phyloP scores from a whole-genome alignment of 2,113 vertebrate species.

The Cyprichromis sp. region DNA sequence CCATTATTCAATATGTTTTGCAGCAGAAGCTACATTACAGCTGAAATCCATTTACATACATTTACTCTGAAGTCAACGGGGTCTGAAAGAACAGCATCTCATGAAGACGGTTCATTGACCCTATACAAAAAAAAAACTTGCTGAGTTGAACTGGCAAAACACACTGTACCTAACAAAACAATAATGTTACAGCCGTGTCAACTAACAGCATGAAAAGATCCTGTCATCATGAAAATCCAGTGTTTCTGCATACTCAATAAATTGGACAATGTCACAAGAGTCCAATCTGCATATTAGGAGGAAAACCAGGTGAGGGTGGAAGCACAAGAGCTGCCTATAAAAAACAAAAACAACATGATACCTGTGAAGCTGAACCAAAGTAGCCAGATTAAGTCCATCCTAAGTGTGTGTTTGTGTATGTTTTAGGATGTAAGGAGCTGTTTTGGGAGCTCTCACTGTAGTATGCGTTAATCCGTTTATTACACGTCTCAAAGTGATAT shows the following conservation, averaged over 20 bases:
- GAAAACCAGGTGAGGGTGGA: neutral
- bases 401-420: neutral
- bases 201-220: neutral
- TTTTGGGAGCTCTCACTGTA: slow-evolving; percentile 36
- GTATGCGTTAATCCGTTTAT: slow-evolving; percentile 60
- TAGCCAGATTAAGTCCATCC: neutral
- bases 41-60: neutral
- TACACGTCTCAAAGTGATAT: slow-evolving; percentile 54
- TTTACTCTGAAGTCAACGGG: neutral
- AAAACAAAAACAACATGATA: neutral
- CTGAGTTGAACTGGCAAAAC: neutral
- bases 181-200: neutral
- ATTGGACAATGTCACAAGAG: neutral
- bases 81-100: neutral
- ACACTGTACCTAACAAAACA: neutral
- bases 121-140: neutral
- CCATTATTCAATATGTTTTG: neutral
- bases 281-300: neutral
- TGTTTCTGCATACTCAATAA: neutral
- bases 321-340: neutral
- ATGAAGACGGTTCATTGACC: neutral
- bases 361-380: neutral
- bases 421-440: slow-evolving; percentile 16
- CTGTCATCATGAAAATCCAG: neutral
- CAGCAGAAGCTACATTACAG: neutral